Base-by-base conservation (phyloP, 2,888 invertebrate genomes). In the Epistrophe eligans region DNA sequence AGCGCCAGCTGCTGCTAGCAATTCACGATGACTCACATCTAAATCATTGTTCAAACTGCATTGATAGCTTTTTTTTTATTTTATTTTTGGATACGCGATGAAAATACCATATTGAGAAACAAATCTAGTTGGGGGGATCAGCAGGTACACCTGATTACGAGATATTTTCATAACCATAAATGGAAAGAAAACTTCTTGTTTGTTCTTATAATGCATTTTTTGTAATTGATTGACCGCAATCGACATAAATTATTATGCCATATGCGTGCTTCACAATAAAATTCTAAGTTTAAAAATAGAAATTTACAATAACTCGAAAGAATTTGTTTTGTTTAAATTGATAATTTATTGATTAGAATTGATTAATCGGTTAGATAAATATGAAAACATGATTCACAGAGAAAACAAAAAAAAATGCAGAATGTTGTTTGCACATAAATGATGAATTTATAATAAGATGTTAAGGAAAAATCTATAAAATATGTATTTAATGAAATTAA, bases 381-480 rank as follows among this genome's bases (percentile, higher is more conserved):
- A 73, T 57, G 80, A 85, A 81, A 85, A 85, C 85, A 85, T 85
- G 85, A 85, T 58, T 85, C 85, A 85, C 43, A 73, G 19, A 13
- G 9, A 38, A 77, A 72, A 70, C 72, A 43, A 43, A 48, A 43
- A 48, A 24, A 67, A 57, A 52, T 32, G n/a, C 19, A 15, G 40
- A 24, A 48, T 48, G 40, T 17, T 45, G 28, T 66, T 32, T 32
- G 50, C 32, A 15, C 35, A n/a, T 5, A 11, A 32, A 4, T 6
- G 11, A 28, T 50, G 45, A 4, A 32, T 10, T 45, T 32, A 17
- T 64, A 10, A 66, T 8, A 4, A 40, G 5, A 43, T 15, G 13
- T 6, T 43, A 1, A 0, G 43, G 13, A 13, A 11, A 40, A 40
- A 40, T 4, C 13, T 19, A 13, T 13, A 0, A 11, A 19, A 11